phyloP scores from a whole-genome alignment of 2,797 vertebrate genomes.

The Diceros bicornis region DNA sequence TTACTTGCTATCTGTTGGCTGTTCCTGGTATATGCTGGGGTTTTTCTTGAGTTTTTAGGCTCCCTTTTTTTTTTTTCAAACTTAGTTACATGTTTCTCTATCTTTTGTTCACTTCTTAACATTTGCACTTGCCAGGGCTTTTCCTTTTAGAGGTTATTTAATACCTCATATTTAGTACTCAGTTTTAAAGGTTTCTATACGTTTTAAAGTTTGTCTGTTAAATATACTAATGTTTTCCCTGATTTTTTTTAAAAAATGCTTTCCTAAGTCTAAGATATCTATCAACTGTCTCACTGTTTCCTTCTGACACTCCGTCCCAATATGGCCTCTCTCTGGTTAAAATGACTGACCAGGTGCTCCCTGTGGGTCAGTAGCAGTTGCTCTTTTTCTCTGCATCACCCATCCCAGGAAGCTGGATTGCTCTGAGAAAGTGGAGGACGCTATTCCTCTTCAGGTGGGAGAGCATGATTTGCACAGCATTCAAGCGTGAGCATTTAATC shows the following conservation, averaged over 20 bases:
- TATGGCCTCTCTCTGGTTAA: background rate
- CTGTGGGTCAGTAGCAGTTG: background rate
- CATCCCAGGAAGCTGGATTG: slow-evolving; percentile 13
- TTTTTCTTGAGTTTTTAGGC: background rate
- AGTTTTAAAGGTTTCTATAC: background rate
- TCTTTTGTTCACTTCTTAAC: background rate
- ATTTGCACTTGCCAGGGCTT: background rate
- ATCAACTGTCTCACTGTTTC: background rate
- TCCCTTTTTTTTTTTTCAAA: background rate
- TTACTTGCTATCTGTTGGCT: background rate
- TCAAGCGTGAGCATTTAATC: background rate
- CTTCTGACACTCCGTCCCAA: background rate
- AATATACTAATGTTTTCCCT: background rate
- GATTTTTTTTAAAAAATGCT: background rate
- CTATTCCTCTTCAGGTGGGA: background rate
- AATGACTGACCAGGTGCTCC: background rate
- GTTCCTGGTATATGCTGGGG: background rate
- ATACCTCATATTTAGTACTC: background rate
- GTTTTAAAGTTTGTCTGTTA: slow-evolving; percentile 52
- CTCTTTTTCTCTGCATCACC: background rate
- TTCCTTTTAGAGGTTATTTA: slow-evolving; percentile 7
- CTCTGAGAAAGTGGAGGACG: background rate
- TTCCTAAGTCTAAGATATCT: background rate
- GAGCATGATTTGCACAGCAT: background rate
- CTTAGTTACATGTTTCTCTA: background rate